Evolutionary conservation across 2,797 vertebrate species (phyloP).

Genomic region (Sebastes oblongus): DNA sequence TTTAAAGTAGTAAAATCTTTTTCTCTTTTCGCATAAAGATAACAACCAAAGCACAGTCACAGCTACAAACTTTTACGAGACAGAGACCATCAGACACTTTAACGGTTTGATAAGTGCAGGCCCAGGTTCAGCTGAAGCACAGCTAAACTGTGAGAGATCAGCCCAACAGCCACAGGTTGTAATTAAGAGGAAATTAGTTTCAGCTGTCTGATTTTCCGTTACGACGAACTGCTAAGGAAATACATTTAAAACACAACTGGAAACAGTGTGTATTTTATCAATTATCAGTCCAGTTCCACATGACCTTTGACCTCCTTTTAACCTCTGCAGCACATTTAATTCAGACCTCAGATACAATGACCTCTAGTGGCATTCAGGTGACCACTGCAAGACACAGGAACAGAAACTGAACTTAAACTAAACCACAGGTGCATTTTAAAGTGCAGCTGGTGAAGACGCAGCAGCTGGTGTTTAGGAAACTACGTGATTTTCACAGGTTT

Average conservation of each 20-base stretch:
- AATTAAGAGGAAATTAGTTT: slow-evolving; percentile 11
- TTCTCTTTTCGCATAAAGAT: not conserved
- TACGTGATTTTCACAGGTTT: slow-evolving; percentile 6
- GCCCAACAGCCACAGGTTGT: not conserved
- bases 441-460: not conserved
- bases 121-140: not conserved
- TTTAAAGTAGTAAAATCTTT: not conserved
- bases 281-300: not conserved
- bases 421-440: not conserved
- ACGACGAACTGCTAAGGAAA: not conserved
- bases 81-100: not conserved
- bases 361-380: not conserved
- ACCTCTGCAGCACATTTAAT: not conserved
- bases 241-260: not conserved
- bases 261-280: not conserved
- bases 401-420: not conserved
- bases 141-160: not conserved
- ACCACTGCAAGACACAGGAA: not conserved
- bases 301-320: not conserved
- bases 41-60: not conserved
- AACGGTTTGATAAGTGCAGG: not conserved
- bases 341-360: not conserved
- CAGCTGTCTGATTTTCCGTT: slow-evolving; percentile 7
- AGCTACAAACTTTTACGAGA: not conserved
- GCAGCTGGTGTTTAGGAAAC: not conserved